Percentiles rank a stretch among this genome's conserved stretches.
phyloP scores from a whole-genome alignment of 2,888 invertebrate species.

The Drosophila paucipuncta region DNA sequence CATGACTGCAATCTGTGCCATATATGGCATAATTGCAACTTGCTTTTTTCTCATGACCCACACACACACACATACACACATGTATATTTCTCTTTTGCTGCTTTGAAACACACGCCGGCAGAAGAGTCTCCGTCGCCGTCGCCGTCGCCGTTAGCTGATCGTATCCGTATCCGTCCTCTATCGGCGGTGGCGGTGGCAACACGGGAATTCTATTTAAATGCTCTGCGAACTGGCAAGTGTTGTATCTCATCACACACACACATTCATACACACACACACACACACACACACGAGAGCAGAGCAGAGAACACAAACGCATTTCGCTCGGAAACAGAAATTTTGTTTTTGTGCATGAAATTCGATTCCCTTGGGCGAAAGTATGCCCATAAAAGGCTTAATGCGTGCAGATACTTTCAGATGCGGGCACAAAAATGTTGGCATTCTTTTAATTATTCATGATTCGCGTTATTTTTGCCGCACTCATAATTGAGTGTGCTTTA shows the following conservation, averaged over 20 bases:
- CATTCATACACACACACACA: constrained; percentile 3
- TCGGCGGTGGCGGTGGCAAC: constrained; percentile 45
- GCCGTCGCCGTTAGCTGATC: constrained; percentile 27
- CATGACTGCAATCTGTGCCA: not conserved
- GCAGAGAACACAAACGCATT: constrained; percentile 50
- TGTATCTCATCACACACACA: constrained; percentile 27
- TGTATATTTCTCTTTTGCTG: constrained; percentile 3
- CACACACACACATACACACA: constrained; percentile 10
- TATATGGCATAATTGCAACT: constrained; percentile 14
- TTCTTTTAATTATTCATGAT: not conserved
- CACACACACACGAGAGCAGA: not conserved
- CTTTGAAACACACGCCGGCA: constrained; percentile 53
- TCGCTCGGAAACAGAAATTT: constrained; percentile 52
- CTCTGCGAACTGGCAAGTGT: constrained; percentile 71
- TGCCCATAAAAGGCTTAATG: constrained; percentile 81
- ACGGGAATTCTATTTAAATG: constrained; percentile 75
- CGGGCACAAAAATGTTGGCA: not conserved
- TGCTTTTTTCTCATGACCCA: constrained; percentile 9
- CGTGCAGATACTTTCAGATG: constrained; percentile 22
- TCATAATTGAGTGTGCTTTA: not conserved
- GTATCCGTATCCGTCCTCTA: constrained; percentile 55
- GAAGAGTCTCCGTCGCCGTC: constrained; percentile 10
- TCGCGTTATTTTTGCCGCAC: not conserved
- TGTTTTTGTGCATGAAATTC: constrained; percentile 83
- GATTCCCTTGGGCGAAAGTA: constrained; percentile 81